Base-by-base conservation (phyloP, 2,797 vertebrate genomes). In the Leuciscus waleckii region DNA sequence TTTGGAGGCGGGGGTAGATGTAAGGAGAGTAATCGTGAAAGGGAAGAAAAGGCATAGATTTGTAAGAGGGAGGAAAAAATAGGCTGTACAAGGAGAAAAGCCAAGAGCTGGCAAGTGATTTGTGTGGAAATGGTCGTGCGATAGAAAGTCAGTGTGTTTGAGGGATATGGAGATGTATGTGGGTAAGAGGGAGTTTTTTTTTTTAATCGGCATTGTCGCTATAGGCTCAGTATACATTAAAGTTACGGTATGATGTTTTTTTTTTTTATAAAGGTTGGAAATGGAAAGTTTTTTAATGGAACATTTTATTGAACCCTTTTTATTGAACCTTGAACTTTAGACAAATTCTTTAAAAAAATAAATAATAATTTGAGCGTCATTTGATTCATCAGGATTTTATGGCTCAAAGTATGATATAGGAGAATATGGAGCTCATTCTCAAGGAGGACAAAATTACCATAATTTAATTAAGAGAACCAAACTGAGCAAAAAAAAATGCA, bases 11-110 rank as follows among this genome's bases (percentile, higher is more conserved):
- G 41, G 32, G 71, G 37, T 17, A 41, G 49, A 58, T 65, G 51
- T 68, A 63, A 58, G 54, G 68, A 65, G 41, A 68, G 23, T 17
- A 26, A 86, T 67, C 68, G 63, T 76, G 51, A 78, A 82, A 85
- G 78, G 32, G 51, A 69, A 80, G 37, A 43, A 83, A 75, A 74
- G 81, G 41, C 35, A 58, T 41, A 46, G 32, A 32, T 58, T 85
- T 82, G 87, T 87, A 82, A 89, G 88, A 61, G 58, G 79, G 56
- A 58, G 83, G 79, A 86, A 82, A 89, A 85, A 84, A 26, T 77
- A 16, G 79, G 39, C 87, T 76, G 78, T 74, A 77, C 65, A 10
- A 35, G 70, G 41, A 80, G 63, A 58, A 56, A n/a, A 54, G 77
- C 41, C 58, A 21, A 56, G 69, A 80, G 75, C 46, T 37, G 68